Percentiles rank a stretch among this genome's conserved stretches.
Evolutionary conservation across 2,888 invertebrate genomes (phyloP).

Genomic region (Aradus depressus): DNA sequence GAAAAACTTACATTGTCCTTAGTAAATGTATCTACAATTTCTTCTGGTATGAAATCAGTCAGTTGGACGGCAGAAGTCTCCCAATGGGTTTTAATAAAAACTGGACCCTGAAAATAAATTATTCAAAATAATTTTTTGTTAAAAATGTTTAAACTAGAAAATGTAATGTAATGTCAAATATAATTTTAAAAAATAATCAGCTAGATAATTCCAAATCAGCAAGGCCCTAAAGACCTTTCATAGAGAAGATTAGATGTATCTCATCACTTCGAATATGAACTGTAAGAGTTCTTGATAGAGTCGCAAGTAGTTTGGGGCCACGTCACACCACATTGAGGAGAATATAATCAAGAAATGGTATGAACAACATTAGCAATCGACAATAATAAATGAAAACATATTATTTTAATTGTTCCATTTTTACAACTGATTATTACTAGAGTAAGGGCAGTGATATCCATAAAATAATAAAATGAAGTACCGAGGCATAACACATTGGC

Average conservation of each 20-base stretch:
- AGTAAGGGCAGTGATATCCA: too few species aligned
- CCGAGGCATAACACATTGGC: too few species aligned
- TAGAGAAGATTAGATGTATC: conserved; percentile 14
- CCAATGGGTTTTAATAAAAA: conserved; percentile 17
- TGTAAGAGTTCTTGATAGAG: too few species aligned
- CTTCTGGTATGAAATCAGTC: conserved; percentile 25
- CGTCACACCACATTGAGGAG: too few species aligned
- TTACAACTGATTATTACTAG: too few species aligned
- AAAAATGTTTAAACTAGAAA: background rate
- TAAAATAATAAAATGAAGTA: too few species aligned
- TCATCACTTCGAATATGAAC: too few species aligned
- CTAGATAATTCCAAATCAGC: conserved; percentile 1
- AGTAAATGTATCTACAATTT: conserved; percentile 33
- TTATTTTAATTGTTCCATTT: too few species aligned
- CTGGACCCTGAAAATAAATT: conserved; percentile 11
- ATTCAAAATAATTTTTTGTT: background rate
- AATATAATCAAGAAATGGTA: too few species aligned
- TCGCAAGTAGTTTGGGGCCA: too few species aligned
- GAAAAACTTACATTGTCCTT: conserved; percentile 38
- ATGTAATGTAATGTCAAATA: background rate
- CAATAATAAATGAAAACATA: too few species aligned
- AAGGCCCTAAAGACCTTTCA: conserved; percentile 8
- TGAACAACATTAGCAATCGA: too few species aligned
- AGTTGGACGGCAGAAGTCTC: conserved; percentile 22
- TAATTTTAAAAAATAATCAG: background rate